phyloP scores from a whole-genome alignment of 2,113 vertebrate species.

The human (Homo sapiens) region GRCh38 chr4:4472001-4472500 shows the following conservation, averaged over 20 bases:
- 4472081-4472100: not conserved
- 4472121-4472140: not conserved
- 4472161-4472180: fast-evolving
- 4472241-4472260: not conserved
- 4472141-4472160: not conserved
- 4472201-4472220: fast-evolving
- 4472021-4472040: not conserved
- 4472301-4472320: not conserved
- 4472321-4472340: not conserved
- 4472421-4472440: not conserved
- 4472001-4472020: not conserved
- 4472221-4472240: not conserved
- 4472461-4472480: fast-evolving
- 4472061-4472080: not conserved
- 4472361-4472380: not conserved
- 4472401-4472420: not conserved
- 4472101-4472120: fast-evolving
- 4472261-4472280: not conserved
- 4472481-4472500: not conserved
- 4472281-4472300: not conserved
- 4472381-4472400: fast-evolving
- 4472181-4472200: not conserved
- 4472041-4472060: not conserved
- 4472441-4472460: not conserved
- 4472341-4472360: not conserved